phyloP scores from a whole-genome alignment of 1,140 invertebrate species.

The Stenopsyche tienmushanensis region DNA sequence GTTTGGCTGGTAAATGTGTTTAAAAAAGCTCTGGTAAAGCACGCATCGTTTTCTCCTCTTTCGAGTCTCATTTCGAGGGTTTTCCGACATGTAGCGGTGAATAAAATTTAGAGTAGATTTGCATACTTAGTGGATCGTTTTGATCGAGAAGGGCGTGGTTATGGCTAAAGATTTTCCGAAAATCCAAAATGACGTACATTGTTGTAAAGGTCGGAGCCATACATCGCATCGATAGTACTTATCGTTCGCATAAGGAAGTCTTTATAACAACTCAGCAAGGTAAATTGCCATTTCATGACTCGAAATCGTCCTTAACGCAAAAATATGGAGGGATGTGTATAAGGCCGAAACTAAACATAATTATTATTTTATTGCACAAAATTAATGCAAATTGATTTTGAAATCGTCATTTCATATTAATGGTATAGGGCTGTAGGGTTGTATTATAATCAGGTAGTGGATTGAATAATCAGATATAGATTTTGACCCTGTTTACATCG shows the following conservation, averaged over 20 bases:
- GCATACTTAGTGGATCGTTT: conserved; percentile 23
- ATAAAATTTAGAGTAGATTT: conserved; percentile 26
- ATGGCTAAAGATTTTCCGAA: neutral
- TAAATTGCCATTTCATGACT: neutral
- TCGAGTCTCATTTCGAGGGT: neutral
- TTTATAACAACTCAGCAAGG: no score
- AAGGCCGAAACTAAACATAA: no score
- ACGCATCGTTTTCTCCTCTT: neutral
- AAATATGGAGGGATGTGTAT: no score
- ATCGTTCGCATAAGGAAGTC: neutral
- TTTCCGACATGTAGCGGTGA: conserved; percentile 15
- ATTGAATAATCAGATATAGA: no score
- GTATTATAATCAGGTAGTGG: no score
- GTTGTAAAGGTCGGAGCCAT: neutral
- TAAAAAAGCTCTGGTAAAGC: neutral
- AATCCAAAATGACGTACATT: conserved; percentile 3
- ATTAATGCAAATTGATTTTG: no score
- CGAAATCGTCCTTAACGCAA: neutral
- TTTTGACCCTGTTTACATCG: no score
- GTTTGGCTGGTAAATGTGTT: neutral
- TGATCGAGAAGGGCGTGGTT: conserved; percentile 9
- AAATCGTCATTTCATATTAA: no score
- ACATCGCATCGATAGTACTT: neutral
- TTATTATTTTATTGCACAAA: no score
- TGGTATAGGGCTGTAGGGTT: no score